Evolutionary conservation across 2,113 vertebrate species (phyloP), one percentile per base, ranked within the genome.

Genomic region (Oenanthe melanoleuca): DNA sequence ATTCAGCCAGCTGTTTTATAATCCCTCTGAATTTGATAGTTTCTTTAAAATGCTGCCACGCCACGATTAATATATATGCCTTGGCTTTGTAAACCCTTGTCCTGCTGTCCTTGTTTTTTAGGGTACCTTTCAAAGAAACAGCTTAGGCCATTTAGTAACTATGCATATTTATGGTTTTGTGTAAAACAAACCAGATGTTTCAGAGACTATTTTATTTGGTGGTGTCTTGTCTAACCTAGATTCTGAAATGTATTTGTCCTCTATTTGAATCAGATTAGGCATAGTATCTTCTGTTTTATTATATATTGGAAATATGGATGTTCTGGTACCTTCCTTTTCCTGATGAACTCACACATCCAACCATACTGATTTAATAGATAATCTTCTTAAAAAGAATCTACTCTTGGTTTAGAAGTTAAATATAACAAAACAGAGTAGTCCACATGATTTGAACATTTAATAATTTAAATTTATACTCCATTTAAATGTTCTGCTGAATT

Each of bases 1-100:
- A 45, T 89, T 92, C 33, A 89, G 63, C 89, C 95, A 93, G 80
- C 59, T 86, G 85, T 79, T 96, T 95, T 67, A 92, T 83, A 97
- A 95, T 92, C 74, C 61, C 61, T 70, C 56, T 92, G 82, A 89
- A 92, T 92, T 85, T 64, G 50, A 82, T 37, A 61, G 60, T 59
- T 95, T 94, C 42, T 93, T 89, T 86, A 90, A 82, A 96, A 94
- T 61, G n/a, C 64, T 94, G 78, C 86, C 75, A 72, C 45, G 64
- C 61, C 73, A 79, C 0, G 2, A 92, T 91, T 95, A 95, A 67
- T 64, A 13, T 45, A 59, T 52, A 34, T 33, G 60, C 53, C 18
- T 70, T 69, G 60, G 53, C 71, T 93, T 91, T 79, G 57, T 86
- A 92, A 77, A 87, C 60, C 75, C 59, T 96, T 83, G 71, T 75